Base-by-base conservation (phyloP, 2,113 vertebrate species). In the Charina bottae region DNA sequence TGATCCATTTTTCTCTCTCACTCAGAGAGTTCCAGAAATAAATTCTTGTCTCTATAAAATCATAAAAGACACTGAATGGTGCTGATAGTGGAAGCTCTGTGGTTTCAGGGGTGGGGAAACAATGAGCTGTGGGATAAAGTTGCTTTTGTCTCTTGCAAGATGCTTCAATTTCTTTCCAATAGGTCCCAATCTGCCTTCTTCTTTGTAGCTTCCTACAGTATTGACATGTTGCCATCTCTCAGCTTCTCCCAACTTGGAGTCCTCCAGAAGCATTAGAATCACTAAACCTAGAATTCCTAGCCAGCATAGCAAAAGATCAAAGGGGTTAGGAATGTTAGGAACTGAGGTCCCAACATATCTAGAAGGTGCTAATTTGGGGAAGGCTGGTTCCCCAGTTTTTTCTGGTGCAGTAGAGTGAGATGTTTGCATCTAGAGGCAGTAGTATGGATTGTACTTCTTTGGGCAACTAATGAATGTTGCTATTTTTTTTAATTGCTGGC, bases 11-110 rank as follows among this genome's bases (percentile, higher is more conserved):
- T 55, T 62, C 49, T 33, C 37, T 33, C 33, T 42, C 68, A 83
- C 33, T 84, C 85, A 83, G 56, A 72, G 90, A 64, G 90, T 60
- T 33, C 58, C n/a, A 90, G 88, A 62, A 83, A 90, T 87, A 49
- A 56, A 42, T 56, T 72, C 21, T 12, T n/a, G 19, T 86, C 55
- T 6, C 55, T 62, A 46, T 92, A 90, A 91, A 93, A 91, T 55
- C 55, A 60, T 37, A 89, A 62, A 56, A 64, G 90, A 56, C 42
- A 49, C 6, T 64, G 68, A 85, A 3, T 6, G 54, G 1, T 58
- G 3, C 12, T 88, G 62, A 0, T 87, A 85, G 59, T 58, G 90
- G 87, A 87, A 85, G 60, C 83, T 28, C 23, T 88, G 1, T 87
- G 10, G 4, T 91, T 93, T 87, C 58, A 72, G 17, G 2, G 5